Evolutionary conservation across 2,113 vertebrate species (phyloP), one percentile per base, ranked within the genome.

Genomic region (Abramis brama): DNA sequence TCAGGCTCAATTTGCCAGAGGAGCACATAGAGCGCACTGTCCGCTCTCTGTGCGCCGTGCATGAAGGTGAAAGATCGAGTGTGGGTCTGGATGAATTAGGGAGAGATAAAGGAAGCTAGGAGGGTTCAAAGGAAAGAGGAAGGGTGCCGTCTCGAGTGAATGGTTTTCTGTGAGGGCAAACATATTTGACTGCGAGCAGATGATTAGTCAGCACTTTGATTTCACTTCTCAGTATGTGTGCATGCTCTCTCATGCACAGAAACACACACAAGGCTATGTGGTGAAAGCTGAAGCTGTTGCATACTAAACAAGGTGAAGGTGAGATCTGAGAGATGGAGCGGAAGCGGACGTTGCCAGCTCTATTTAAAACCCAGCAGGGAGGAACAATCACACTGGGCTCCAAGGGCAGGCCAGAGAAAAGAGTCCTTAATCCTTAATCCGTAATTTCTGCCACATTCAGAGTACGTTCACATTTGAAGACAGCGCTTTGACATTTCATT

Each of bases 1-100:
- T 93, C 91, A 90, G 55, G 89, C 89, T 91, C 86, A 86, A 90
- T 92, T 92, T 93, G 87, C 86, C 88, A 90, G 89, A 88, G 39
- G 79, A 74, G 57, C 25, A 70, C 87, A 91, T 90, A 91, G 90
- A 5, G 71, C 84, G 75, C 71, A 85, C 84, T 88, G 78, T 88
- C 87, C 77, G 74, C 43, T 82, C 13, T 79, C 73, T 80, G 71
- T 19, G 30, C 36, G 4, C 52, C 55, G 30, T n/a, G 70, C 52
- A 43, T 79, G 85, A 82, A 86, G 52, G 81, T 87, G 79, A 82
- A 55, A 77, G 52, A 39, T 66, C 59, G 64, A 55, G 45, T 75
- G 79, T 27, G 47, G 62, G 39, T 82, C 47, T 82, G 60, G 68
- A 25, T 60, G 68, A 79, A 30, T 81, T 33, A 85, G 36, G 64